phyloP scores from a whole-genome alignment of 1,140 invertebrate genomes.

The Dryas iulia region DNA sequence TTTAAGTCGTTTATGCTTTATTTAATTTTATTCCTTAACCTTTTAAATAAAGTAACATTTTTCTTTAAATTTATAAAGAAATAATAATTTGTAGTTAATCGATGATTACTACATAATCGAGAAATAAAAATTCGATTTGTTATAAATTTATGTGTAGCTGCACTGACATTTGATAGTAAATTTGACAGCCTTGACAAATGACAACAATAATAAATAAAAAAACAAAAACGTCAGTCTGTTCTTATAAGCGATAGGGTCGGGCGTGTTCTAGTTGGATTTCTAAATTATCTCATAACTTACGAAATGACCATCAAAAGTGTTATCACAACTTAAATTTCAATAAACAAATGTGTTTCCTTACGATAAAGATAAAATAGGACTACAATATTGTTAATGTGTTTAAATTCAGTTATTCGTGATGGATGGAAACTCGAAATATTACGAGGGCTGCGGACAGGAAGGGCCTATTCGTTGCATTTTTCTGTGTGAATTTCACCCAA shows the following conservation, averaged over 20 bases:
- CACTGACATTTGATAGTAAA: neutral
- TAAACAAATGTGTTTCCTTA: neutral
- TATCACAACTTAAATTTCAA: neutral
- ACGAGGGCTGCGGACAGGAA: constrained; percentile 83
- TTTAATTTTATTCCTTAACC: too few relatives aligned
- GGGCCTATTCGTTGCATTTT: constrained; percentile 89
- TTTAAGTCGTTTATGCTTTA: too few relatives aligned
- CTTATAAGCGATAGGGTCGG: neutral
- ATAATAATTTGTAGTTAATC: too few relatives aligned
- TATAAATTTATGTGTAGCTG: neutral
- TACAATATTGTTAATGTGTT: neutral
- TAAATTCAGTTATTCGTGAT: constrained; percentile 31
- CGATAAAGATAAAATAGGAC: neutral
- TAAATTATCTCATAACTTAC: constrained; percentile 7
- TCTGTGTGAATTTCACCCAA: constrained; percentile 92
- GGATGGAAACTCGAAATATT: constrained; percentile 73
- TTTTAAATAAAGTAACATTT: too few relatives aligned
- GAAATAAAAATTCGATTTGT: too few relatives aligned
- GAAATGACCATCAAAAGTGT: neutral
- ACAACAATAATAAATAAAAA: constrained; percentile 1
- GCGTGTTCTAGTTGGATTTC: neutral
- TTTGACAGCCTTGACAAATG: neutral
- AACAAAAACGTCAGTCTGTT: constrained; percentile 5
- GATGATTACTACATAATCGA: too few relatives aligned
- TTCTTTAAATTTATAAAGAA: too few relatives aligned